A percentile compares a stretch with the other conserved stretches of the same genome.
Evolutionary conservation across 2,888 invertebrate species (phyloP).

Genomic region (Napeogenes inachia): DNA sequence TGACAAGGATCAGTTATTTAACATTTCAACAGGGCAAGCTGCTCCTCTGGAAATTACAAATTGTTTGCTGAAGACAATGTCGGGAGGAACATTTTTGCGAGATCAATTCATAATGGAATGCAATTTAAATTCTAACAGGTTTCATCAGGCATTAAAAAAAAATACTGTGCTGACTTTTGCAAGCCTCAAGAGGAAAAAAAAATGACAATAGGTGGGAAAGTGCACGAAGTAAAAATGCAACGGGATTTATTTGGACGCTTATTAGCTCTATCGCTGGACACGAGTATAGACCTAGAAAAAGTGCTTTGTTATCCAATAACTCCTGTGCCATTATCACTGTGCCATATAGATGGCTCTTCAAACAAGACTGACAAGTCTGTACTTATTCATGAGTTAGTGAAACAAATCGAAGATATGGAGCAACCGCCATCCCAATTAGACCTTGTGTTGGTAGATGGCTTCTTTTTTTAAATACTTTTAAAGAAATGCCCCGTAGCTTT

Average conservation of each 20-base stretch:
- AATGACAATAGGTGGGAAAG: conserved; percentile 14
- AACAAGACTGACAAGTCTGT: conserved; percentile 36
- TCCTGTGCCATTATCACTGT: conserved; percentile 38
- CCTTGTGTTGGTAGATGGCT: conserved; percentile 40
- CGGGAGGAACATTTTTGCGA: conserved; percentile 10
- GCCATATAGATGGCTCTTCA: conserved; percentile 37
- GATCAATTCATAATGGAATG: conserved; percentile 16
- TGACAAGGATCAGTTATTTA: conserved; percentile 15
- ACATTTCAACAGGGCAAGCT: conserved; percentile 11
- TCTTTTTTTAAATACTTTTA: conserved; percentile 38
- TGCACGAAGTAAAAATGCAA: conserved; percentile 16
- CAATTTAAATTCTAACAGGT: conserved; percentile 11
- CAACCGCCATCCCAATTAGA: conserved; percentile 4
- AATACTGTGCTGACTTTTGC: conserved; percentile 10
- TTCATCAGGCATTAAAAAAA: conserved; percentile 11
- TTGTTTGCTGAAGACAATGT: conserved; percentile 11
- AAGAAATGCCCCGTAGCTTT: conserved; percentile 39
- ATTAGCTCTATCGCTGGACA: conserved; percentile 20
- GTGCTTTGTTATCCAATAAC: conserved; percentile 39
- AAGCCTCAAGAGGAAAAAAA: conserved; percentile 13
- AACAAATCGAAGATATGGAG: conserved; percentile 14
- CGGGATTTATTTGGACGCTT: conserved; percentile 26
- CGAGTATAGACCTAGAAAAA: conserved; percentile 22
- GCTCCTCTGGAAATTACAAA: conserved; percentile 12
- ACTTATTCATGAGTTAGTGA: conserved; percentile 28